These are phyloP conservation scores for Meiosimyza platycephala DNA, from an alignment of 2,888 invertebrate species.

Conservation along the genomic window DNA sequence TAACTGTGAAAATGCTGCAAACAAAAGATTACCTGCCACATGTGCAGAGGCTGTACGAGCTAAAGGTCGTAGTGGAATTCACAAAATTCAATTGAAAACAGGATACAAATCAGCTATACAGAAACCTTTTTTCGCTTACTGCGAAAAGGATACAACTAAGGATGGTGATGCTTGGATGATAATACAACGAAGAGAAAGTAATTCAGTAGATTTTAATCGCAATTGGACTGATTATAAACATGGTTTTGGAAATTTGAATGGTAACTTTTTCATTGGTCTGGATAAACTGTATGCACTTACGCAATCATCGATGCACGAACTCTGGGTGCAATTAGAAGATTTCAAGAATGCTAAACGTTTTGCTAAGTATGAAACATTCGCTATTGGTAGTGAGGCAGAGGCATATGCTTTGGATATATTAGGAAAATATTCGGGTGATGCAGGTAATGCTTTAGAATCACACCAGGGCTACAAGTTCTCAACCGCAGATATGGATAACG, in stretches of 20 bases:
- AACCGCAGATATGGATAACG: no score
- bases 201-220: slow-evolving; percentile 22
- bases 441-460: neutral
- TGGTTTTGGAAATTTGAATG: slow-evolving; percentile 14
- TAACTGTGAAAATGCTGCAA: no score
- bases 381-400: slow-evolving; percentile 22
- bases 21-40: neutral
- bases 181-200: slow-evolving; percentile 27
- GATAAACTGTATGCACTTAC: slow-evolving; percentile 23
- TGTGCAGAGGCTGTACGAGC: neutral
- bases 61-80: neutral
- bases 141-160: no score
- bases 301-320: slow-evolving; percentile 11
- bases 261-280: slow-evolving; percentile 21
- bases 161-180: slow-evolving; percentile 1
- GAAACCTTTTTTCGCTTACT: no score
- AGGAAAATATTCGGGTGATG: neutral
- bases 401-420: slow-evolving; percentile 23
- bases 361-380: slow-evolving; percentile 28
- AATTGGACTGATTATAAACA: slow-evolving; percentile 14
- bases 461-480: no score
- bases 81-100: neutral
- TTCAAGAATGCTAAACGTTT: slow-evolving; percentile 31
- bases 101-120: no score
- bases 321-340: slow-evolving; percentile 28